Evolutionary conservation across 2,113 vertebrate genomes (phyloP).

Genomic region (Isichthys henryi): DNA sequence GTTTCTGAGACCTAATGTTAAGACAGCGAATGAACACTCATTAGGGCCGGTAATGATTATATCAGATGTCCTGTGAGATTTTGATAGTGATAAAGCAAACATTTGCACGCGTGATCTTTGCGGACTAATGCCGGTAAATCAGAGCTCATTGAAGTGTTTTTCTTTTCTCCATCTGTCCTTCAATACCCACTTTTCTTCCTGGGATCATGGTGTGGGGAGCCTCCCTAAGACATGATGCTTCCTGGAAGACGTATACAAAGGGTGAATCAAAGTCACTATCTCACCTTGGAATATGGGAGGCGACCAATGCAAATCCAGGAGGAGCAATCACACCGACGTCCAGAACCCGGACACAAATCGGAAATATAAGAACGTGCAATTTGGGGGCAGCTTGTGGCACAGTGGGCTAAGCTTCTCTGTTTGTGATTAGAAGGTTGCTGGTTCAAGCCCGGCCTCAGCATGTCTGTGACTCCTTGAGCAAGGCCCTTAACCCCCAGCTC

Average conservation of each 20-base stretch:
- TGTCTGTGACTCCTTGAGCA: too few relatives aligned
- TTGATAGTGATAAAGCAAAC: background rate
- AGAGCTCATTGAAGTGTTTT: background rate
- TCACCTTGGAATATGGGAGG: too few relatives aligned
- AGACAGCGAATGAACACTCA: background rate
- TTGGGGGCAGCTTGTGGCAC: too few relatives aligned
- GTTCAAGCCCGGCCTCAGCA: too few relatives aligned
- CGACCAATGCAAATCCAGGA: background rate
- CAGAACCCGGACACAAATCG: background rate
- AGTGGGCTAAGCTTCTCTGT: too few relatives aligned
- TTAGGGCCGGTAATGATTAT: background rate
- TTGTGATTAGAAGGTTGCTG: too few relatives aligned
- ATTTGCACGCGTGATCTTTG: background rate
- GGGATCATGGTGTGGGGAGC: background rate
- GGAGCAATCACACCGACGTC: background rate
- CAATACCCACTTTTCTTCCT: background rate
- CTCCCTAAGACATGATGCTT: background rate
- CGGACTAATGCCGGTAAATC: background rate
- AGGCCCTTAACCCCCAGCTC: too few relatives aligned
- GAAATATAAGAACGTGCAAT: background rate
- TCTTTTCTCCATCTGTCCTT: background rate
- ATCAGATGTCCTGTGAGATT: background rate
- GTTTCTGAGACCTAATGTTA: background rate
- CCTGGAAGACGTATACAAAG: background rate
- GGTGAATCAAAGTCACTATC: background rate